Base-by-base conservation (phyloP, 2,888 invertebrate genomes). In the Hofmannophila pseudospretella region DNA sequence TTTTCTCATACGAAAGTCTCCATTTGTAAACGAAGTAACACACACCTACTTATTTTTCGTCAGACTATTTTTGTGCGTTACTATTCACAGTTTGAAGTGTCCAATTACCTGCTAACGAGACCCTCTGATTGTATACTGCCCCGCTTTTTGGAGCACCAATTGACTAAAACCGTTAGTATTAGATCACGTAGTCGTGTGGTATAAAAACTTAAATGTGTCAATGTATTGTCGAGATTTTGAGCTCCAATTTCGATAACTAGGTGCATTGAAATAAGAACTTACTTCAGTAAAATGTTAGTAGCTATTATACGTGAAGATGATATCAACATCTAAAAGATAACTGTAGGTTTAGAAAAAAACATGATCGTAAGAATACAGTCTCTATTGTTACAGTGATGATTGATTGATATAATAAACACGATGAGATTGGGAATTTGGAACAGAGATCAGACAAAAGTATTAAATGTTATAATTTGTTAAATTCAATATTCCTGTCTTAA, bases 21-120 rank as follows among this genome's bases (percentile, higher is more conserved):
- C 7, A 7, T 8, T 32, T 12, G 22, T 22, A 22, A 32, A 22
- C 23, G 22, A 20, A 12, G 11, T 30, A 14, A n/a, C 22, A 22
- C 7, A 31, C 10, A 19, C 16, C 16, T 31, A 19, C 31, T 31
- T 19, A 32, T 32, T 32, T 11, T 11, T 12, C 4, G 3, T 7
- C 32, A 12, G 32, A 4, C 32, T 22, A 23, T 32, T 32, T 27
- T 32, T 11, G 32, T 22, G 9, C 7, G 12, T 16, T 13, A 23
- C n/a, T 23, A 23, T 23, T 23, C 23, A 12, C 32, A 32, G 12
- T 45, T 52, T 54, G 47, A 47, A 45, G 51, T 56, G 54, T 57
- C 48, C 67, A 70, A 67, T 67, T 68, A 67, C 63, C 38, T 45
- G 50, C 57, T 69, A 67, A 67, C 67, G 49, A 67, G 64, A 58